phyloP scores from a whole-genome alignment of 2,113 vertebrate genomes.

The Herpetotheres cachinnans region DNA sequence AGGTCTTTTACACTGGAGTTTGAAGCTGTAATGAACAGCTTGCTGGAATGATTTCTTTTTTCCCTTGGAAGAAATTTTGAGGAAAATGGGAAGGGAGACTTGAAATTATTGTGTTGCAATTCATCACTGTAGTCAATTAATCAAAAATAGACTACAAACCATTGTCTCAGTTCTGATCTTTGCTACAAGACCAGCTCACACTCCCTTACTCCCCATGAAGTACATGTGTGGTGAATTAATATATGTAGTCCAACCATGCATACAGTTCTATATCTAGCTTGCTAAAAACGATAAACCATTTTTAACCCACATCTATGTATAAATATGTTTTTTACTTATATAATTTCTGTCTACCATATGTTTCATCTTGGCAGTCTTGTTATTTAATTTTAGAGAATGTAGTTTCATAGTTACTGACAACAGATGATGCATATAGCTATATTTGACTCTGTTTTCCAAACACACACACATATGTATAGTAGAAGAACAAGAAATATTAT shows the following conservation, averaged over 20 bases:
- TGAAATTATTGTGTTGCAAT: neutral
- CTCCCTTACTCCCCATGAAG: neutral
- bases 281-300: neutral
- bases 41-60: neutral
- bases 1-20: neutral
- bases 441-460: neutral
- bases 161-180: neutral
- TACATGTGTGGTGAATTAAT: neutral
- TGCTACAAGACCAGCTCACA: neutral
- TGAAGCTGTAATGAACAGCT: neutral
- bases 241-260: neutral
- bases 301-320: neutral
- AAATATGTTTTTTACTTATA: neutral
- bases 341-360: slow-evolving; percentile 31
- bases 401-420: neutral
- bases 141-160: neutral
- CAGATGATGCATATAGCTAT: neutral
- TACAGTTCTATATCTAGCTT: neutral
- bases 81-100: neutral
- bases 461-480: neutral
- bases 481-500: neutral
- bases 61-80: neutral
- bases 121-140: neutral
- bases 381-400: slow-evolving; percentile 1
- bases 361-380: neutral